Evolutionary conservation across 1,140 invertebrate species (phyloP), one percentile per base, ranked within the genome.

Genomic region (Melitaea cinxia): DNA sequence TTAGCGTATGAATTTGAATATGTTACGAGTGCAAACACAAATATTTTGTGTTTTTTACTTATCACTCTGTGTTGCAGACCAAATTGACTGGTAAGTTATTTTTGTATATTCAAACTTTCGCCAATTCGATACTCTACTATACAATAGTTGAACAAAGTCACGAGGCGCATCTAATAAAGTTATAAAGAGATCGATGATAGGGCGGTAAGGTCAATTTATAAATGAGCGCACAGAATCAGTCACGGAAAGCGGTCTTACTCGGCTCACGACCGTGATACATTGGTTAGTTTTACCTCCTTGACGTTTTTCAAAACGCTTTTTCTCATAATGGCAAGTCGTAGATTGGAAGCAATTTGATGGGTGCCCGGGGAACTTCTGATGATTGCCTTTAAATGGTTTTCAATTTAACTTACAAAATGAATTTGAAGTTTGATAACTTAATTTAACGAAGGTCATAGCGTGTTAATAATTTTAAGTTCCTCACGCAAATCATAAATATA

Each of bases 311-410:
- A 81, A 84, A 76, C 70, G 63, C 67, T 61, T 70, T 76, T 72
- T 55, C 56, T 53, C 24, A 72, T 78, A 80, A 80, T 82, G 75
- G 71, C 79, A 79, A 78, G 70, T 67, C 69, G 64, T 53, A 59
- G 72, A 72, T 74, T 69, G 71, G 68, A 74, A 72, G 75, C 75
- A 78, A 78, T 80, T 77, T 54, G 63, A 60, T 62, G 53, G 61
- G 68, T 82, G 75, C 45, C 54, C 37, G 10, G 35, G 15, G 35
- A 42, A 57, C 69, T 80, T 80, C 69, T 61, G 76, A 82, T 78
- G 75, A 82, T 80, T 80, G 77, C 69, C 73, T 78, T 82, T 78
- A 82, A 85, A 82, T 83, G 79, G 79, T 79, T 83, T 80, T 80
- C 77, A 80, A 78, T 85, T 80, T 78, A 83, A 80, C 78, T 78